These are phyloP conservation scores for Halotydeus destructor DNA, from an alignment of 1,140 invertebrate genomes.

Conservation along the genomic window DNA sequence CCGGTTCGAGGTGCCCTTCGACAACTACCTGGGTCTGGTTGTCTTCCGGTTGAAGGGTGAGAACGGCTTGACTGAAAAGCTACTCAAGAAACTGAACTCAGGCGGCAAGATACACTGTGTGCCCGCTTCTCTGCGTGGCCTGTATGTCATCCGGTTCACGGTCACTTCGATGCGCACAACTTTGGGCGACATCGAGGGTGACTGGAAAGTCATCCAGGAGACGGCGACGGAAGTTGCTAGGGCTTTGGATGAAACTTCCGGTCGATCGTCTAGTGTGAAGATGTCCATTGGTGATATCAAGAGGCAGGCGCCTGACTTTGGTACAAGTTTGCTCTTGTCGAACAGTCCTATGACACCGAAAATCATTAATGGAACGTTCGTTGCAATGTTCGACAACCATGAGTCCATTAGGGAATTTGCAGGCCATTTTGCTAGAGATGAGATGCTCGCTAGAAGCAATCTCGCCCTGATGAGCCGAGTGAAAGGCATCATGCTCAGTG, in stretches of 20 bases:
- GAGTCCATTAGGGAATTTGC: constrained; percentile 57
- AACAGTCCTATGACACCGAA: constrained; percentile 93
- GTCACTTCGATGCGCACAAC: constrained; percentile 78
- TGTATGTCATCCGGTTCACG: constrained; percentile 74
- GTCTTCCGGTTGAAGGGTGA: constrained; percentile 65
- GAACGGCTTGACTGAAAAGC: constrained; percentile 81
- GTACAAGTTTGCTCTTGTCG: constrained; percentile 65
- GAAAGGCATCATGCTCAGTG: constrained; percentile 60
- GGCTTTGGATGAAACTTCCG: constrained; percentile 12
- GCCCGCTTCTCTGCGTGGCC: constrained; percentile 51
- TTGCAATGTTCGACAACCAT: constrained; percentile 73
- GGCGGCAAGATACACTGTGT: constrained; percentile 95
- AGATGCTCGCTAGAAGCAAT: constrained; percentile 31
- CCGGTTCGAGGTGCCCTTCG: constrained; percentile 52
- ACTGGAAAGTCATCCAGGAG: constrained; percentile 67
- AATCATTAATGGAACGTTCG: constrained; percentile 88
- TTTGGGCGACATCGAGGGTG: constrained; percentile 55
- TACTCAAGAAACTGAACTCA: constrained; percentile 80
- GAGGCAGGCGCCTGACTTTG: constrained; percentile 51
- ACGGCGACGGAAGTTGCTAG: constrained; percentile 45
- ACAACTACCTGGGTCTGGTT: constrained; percentile 54
- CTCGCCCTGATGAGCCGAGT: constrained; percentile 52
- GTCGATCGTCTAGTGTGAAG: background rate
- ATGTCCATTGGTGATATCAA: constrained; percentile 40
- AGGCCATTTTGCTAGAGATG: constrained; percentile 38